Conservation (phyloP, 2,113 vertebrate species). For the Sisor rabdophorus region DNA sequence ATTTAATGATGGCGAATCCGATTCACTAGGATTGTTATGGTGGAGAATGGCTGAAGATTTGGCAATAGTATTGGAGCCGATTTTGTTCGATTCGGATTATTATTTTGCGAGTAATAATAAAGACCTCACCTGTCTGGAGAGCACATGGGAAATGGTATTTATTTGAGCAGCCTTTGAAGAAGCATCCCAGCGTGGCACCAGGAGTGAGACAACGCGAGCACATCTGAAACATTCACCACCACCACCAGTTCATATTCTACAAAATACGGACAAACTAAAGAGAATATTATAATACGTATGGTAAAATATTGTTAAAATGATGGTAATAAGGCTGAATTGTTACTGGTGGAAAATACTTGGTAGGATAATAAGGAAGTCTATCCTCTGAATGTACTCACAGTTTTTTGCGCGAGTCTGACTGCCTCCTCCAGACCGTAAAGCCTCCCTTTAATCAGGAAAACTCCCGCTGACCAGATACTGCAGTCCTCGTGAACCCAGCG, state of each 20-base stretch:
- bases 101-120: not conserved
- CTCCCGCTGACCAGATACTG: constrained; percentile 66
- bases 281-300: too few relatives aligned
- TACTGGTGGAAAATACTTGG: too few relatives aligned
- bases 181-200: constrained; percentile 72
- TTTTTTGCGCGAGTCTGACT: constrained; percentile 57
- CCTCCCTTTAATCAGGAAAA: constrained; percentile 70
- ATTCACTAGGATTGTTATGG: not conserved
- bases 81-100: not conserved
- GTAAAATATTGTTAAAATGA: too few relatives aligned
- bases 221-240: constrained; percentile 50
- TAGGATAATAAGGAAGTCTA: not conserved
- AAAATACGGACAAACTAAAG: too few relatives aligned
- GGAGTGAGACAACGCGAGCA: constrained; percentile 61
- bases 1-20: not conserved
- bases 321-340: too few relatives aligned
- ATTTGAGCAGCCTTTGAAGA: constrained; percentile 66
- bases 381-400: constrained; percentile 55
- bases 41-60: not conserved
- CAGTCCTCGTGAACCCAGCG: constrained; percentile 76
- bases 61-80: not conserved
- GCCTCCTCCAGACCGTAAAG: constrained; percentile 72
- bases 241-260: not conserved
- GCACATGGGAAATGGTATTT: constrained; percentile 72
- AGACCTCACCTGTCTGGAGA: constrained; percentile 61